phyloP scores from a whole-genome alignment of 2,797 vertebrate genomes.

The Hirundo rustica region DNA sequence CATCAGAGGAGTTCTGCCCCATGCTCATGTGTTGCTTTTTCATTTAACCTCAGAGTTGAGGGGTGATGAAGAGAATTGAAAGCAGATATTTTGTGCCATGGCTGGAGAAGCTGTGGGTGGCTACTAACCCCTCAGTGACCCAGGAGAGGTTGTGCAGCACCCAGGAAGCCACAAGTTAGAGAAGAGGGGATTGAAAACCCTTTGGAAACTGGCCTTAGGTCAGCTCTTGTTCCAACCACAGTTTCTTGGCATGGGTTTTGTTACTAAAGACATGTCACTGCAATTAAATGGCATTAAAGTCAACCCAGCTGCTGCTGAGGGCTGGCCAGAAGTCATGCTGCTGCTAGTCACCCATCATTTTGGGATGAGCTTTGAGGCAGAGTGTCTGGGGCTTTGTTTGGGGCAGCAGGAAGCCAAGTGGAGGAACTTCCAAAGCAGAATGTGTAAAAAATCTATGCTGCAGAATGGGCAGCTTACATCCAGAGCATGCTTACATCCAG shows the following conservation, averaged over 20 bases:
- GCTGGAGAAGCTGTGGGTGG: background rate
- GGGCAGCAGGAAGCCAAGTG: background rate
- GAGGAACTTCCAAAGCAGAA: background rate
- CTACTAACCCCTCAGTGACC: background rate
- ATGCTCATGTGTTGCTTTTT: background rate
- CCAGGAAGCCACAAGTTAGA: background rate
- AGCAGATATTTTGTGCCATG: background rate
- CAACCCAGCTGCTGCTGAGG: background rate
- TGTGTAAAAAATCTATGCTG: background rate
- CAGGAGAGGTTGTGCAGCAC: background rate
- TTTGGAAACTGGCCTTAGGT: background rate
- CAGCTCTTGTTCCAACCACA: background rate
- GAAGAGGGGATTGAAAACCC: background rate
- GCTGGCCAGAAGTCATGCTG: background rate
- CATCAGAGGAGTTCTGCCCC: background rate
- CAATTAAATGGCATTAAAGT: background rate
- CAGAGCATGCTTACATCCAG: rapidly evolving
- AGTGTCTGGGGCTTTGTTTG: background rate
- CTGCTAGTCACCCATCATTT: background rate
- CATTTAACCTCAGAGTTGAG: background rate
- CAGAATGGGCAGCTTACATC: background rate
- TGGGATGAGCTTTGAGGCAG: background rate
- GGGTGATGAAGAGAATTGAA: background rate
- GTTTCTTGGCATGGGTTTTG: background rate
- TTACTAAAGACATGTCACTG: background rate